Evolutionary conservation across 2,888 invertebrate genomes (phyloP).

Genomic region (Entomobrya proxima): DNA sequence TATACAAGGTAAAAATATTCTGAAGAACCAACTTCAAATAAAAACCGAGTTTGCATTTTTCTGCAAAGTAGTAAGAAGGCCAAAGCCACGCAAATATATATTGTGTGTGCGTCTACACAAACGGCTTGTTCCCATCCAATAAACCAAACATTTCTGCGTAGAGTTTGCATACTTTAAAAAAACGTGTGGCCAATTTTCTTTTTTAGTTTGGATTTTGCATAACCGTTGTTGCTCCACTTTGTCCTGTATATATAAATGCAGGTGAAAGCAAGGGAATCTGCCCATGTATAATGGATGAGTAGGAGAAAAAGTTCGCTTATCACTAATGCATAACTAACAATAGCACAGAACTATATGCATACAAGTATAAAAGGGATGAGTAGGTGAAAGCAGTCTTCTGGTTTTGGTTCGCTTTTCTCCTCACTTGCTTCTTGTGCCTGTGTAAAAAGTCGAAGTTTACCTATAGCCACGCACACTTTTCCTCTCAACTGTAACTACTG

Average conservation of each 20-base stretch:
- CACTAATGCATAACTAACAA: slow-evolving; percentile 26
- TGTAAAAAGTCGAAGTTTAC: background rate
- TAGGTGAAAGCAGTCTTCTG: slow-evolving; percentile 5
- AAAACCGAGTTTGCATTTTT: too few species aligned
- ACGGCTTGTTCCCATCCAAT: too few species aligned
- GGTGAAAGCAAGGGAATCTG: background rate
- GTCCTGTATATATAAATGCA: background rate
- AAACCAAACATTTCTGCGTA: too few species aligned
- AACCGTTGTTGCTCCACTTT: background rate
- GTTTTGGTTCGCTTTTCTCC: background rate
- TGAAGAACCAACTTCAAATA: too few species aligned
- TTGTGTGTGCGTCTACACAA: too few species aligned
- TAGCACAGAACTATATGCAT: too few species aligned
- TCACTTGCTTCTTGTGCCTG: background rate
- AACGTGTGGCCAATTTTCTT: too few species aligned
- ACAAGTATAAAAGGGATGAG: background rate
- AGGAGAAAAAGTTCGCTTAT: background rate
- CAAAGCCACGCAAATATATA: too few species aligned
- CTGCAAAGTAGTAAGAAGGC: too few species aligned
- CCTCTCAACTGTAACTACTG: slow-evolving; percentile 7
- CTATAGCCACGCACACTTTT: background rate
- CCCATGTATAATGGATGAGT: slow-evolving; percentile 7
- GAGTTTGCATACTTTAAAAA: too few species aligned
- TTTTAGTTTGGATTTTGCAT: background rate
- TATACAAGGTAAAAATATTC: too few species aligned